These are phyloP conservation scores for Dermatemys mawii DNA, from an alignment of 2,113 vertebrate genomes.

Conservation along the genomic window DNA sequence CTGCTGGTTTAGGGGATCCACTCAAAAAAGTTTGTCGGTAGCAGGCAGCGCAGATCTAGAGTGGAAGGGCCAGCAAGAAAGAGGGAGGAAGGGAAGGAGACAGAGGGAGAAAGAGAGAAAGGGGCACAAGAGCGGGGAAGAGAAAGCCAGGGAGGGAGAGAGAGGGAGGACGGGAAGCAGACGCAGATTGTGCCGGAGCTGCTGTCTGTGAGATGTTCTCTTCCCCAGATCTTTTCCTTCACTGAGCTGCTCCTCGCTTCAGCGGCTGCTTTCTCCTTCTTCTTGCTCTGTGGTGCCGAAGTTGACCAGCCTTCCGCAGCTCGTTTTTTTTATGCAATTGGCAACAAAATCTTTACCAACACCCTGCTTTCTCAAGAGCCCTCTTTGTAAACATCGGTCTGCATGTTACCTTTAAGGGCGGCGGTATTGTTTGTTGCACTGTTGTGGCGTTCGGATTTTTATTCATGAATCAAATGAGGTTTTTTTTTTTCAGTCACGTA, in stretches of 20 bases:
- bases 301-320: constrained; percentile 82
- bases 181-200: constrained; percentile 70
- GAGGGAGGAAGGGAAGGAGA: constrained; percentile 25
- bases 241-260: constrained; percentile 80
- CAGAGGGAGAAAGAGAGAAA: not conserved
- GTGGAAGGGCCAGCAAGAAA: constrained; percentile 39
- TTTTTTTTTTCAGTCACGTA: constrained; percentile 90
- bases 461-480: constrained; percentile 89
- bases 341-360: constrained; percentile 76
- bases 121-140: constrained; percentile 1
- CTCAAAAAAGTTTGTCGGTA: constrained; percentile 78
- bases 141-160: constrained; percentile 59
- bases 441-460: constrained; percentile 90
- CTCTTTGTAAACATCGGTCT: constrained; percentile 85
- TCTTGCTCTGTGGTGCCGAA: constrained; percentile 78
- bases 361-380: constrained; percentile 75
- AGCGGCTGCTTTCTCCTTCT: constrained; percentile 78
- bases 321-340: constrained; percentile 77
- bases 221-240: constrained; percentile 81
- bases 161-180: constrained; percentile 72
- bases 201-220: constrained; percentile 77
- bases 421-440: constrained; percentile 86
- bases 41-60: constrained; percentile 59
- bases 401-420: constrained; percentile 85
- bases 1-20: constrained; percentile 49